Conservation (phyloP, 2,888 invertebrate genomes). For the Erynnis tages region DNA sequence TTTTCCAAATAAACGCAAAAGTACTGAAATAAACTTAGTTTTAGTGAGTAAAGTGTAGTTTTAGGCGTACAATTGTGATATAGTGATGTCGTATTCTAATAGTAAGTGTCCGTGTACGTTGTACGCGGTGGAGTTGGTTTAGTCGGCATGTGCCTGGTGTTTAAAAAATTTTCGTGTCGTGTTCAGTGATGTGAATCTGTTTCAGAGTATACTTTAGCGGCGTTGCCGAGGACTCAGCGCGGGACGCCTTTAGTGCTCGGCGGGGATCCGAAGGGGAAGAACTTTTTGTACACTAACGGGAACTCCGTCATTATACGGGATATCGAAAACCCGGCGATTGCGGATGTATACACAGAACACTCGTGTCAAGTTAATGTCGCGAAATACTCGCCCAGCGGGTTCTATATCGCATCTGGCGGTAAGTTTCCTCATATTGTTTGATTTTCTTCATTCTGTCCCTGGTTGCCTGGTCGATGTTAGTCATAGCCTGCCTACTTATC, state of each 20-base stretch:
- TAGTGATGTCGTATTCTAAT: constrained; percentile 73
- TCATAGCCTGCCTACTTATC: too few relatives aligned
- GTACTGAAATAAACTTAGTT: constrained; percentile 56
- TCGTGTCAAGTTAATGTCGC: constrained; percentile 97
- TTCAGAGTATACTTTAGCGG: constrained; percentile 93
- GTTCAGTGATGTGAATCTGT: constrained; percentile 27
- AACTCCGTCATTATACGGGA: constrained; percentile 98
- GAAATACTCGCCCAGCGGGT: constrained; percentile 98
- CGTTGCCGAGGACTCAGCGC: constrained; percentile 95
- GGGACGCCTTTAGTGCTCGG: constrained; percentile 97
- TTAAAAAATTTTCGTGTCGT: constrained; percentile 12
- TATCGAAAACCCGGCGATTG: constrained; percentile 96
- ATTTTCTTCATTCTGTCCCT: too few relatives aligned
- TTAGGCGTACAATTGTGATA: constrained; percentile 55
- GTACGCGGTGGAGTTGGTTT: constrained; percentile 38
- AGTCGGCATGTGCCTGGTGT: constrained; percentile 33
- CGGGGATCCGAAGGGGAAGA: constrained; percentile 97
- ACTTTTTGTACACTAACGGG: constrained; percentile 98
- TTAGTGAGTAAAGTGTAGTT: constrained; percentile 49
- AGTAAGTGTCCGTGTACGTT: constrained; percentile 59
- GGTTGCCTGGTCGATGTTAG: too few relatives aligned
- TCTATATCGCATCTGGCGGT: constrained; percentile 99
- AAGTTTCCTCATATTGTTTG: too few relatives aligned
- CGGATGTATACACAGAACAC: constrained; percentile 99
- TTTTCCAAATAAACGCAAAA: constrained; percentile 61